These are phyloP conservation scores for Macroramphosus scolopax DNA, from an alignment of 2,797 vertebrate genomes.

Conservation along the genomic window DNA sequence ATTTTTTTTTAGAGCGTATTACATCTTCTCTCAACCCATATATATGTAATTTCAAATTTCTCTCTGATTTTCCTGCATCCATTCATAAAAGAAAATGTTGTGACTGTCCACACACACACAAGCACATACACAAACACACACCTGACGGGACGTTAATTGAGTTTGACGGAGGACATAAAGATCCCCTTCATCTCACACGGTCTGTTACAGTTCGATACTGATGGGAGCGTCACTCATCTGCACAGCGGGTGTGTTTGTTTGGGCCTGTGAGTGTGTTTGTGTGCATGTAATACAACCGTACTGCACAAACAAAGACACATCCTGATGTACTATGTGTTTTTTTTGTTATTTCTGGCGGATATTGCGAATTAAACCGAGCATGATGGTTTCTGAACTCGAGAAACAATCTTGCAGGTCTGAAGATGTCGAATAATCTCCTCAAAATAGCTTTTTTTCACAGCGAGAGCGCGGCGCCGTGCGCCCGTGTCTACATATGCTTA, in stretches of 20 bases:
- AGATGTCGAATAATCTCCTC: conserved; percentile 24
- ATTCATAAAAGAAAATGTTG: no score
- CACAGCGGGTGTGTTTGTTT: conserved; percentile 20
- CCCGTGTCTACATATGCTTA: conserved; percentile 32
- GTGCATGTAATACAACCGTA: conserved; percentile 14
- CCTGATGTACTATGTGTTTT: conserved; percentile 8
- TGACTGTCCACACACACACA: no score
- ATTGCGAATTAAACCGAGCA: conserved; percentile 49
- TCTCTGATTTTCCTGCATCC: no score
- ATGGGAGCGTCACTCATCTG: conserved; percentile 61
- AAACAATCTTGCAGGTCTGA: conserved; percentile 42
- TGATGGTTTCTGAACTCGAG: conserved; percentile 54
- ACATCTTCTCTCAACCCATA: no score
- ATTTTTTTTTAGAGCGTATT: no score
- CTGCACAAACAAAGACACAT: background rate
- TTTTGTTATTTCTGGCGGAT: conserved; percentile 40
- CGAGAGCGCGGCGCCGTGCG: conserved; percentile 14
- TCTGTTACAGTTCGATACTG: conserved; percentile 71
- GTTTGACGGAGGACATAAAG: conserved; percentile 78
- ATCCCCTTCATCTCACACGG: conserved; percentile 74
- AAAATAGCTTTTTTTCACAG: conserved; percentile 58
- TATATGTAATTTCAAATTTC: no score
- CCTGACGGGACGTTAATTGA: conserved; percentile 80
- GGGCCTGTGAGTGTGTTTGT: conserved; percentile 14
- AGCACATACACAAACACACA: conserved; percentile 53